These are phyloP conservation scores for Euborellia annulipes DNA, from an alignment of 1,140 invertebrate species.

Conservation along the genomic window DNA sequence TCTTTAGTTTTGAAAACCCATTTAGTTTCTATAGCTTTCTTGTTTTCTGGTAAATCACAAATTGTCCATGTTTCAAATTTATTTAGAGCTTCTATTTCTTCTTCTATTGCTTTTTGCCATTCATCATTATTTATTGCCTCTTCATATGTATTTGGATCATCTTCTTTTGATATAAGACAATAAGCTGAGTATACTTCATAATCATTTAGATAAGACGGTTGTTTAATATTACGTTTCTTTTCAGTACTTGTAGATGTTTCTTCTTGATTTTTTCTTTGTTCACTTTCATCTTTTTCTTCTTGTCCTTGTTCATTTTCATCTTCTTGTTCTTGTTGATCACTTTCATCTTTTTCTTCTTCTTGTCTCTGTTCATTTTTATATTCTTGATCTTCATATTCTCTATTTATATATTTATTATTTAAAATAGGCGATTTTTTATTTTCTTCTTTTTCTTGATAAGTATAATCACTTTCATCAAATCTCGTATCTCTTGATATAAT, in stretches of 20 bases:
- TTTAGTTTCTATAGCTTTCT: neutral
- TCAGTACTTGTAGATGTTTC: too few relatives aligned
- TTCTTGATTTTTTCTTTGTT: too few relatives aligned
- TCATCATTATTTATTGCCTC: neutral
- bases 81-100: neutral
- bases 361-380: neutral
- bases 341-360: neutral
- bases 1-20: slow-evolving; percentile 18
- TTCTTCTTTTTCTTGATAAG: neutral
- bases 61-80: neutral
- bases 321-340: neutral
- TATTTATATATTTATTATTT: neutral
- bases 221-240: neutral
- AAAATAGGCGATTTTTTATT: neutral
- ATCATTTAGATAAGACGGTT: neutral
- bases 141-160: neutral
- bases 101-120: neutral
- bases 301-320: neutral
- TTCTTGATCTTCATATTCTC: neutral
- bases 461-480: neutral
- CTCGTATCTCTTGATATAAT: neutral
- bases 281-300: neutral
- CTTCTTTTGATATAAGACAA: neutral
- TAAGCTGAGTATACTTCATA: neutral
- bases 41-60: neutral